Evolutionary conservation across 2,888 invertebrate species (phyloP), one percentile per base, ranked within the genome.

Genomic region (Endomychus coccineus): DNA sequence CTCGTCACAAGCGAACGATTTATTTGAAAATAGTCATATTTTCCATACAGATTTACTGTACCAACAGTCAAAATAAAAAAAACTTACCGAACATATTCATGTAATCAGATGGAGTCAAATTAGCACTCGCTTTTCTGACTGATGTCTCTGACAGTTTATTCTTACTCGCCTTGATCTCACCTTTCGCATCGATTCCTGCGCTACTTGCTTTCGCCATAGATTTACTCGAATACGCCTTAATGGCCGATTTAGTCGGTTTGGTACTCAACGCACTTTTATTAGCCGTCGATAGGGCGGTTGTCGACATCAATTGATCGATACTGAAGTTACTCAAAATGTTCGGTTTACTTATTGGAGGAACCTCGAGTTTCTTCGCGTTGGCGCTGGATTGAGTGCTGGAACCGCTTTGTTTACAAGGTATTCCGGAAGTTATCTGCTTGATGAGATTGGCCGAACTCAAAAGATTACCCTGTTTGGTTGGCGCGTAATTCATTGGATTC

Each of bases 401-500:
- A 2, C 19, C 22, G 5, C 17, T 13, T 11, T 36, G 23, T 25
- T 25, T 36, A 10, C 19, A 14, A 10, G 16, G 16, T 5, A 30
- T 21, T 25, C 30, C 28, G 23, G 15, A 2, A n/a, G 38, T 16
- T 5, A 38, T 22, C 10, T 33, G 38, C 4, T 38, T 24, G n/a
- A 34, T 19, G 11, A 34, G 25, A 17, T 11, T 17, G 3, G 27
- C 12, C 21, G 21, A n/a, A 12, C 17, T 30, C 11, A 30, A 7
- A 16, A 35, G 21, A 12, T 25, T 37, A 2, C 17, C 31, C 12
- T 37, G 36, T 32, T 37, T 28, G 5, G 36, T 17, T 15, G 32
- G 45, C 3, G 52, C 12, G 48, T 44, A 19, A 43, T 24, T 6
- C 50, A 27, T 49, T 47, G 22, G 29, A 46, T 14, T 54, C 28